A percentile compares a stretch with the other conserved stretches of the same genome.
phyloP scores from a whole-genome alignment of 2,113 vertebrate genomes.

The Sula dactylatra region DNA sequence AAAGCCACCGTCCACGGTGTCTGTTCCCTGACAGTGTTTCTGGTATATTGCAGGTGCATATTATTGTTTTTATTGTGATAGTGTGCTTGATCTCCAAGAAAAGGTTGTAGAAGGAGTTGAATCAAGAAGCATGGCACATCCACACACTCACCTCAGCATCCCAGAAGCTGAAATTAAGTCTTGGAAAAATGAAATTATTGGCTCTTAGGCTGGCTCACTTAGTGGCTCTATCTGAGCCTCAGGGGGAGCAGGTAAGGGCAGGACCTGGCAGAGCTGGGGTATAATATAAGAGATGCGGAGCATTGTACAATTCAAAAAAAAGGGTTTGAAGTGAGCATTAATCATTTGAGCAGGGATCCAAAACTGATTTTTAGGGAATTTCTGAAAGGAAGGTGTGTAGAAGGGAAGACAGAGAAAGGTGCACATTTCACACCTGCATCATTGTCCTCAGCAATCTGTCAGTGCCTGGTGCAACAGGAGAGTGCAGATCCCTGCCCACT shows the following conservation, averaged over 20 bases:
- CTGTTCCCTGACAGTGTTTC: background rate
- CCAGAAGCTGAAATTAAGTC: background rate
- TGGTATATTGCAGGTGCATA: background rate
- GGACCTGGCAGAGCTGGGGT: background rate
- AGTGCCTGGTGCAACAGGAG: background rate
- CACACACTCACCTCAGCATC: background rate
- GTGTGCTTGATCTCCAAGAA: background rate
- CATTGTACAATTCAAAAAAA: background rate
- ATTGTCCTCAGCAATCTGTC: background rate
- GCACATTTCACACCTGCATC: background rate
- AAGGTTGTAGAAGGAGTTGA: background rate
- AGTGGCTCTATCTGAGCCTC: rapidly evolving
- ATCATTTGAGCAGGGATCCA: background rate
- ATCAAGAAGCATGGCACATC: background rate
- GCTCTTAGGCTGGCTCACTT: background rate
- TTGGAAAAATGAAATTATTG: background rate
- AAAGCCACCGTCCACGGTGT: rapidly evolving
- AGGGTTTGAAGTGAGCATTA: background rate
- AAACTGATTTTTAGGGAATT: background rate
- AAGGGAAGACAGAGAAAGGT: background rate
- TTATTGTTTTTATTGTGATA: background rate
- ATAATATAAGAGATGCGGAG: background rate
- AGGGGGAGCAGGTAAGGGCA: rapidly evolving
- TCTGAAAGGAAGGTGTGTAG: background rate
- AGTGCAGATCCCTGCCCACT: background rate